Evolutionary conservation across 2,888 invertebrate genomes (phyloP).

Genomic region (Neoaliturus tenellus): DNA sequence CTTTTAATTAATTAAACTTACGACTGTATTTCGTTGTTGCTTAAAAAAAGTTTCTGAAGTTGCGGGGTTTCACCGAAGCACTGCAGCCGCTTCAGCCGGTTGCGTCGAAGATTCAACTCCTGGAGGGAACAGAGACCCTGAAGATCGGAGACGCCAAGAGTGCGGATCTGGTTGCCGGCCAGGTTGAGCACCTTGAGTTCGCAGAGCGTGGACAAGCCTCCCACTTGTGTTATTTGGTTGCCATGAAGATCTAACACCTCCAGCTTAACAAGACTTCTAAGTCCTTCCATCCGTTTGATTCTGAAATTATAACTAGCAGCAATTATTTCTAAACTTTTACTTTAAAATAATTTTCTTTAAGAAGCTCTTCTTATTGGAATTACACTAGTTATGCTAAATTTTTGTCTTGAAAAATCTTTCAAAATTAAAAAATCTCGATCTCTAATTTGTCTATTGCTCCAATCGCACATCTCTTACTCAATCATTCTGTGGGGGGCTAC

Average conservation of each 20-base stretch:
- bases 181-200: slow-evolving; percentile 94
- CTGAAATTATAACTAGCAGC: slow-evolving; percentile 73
- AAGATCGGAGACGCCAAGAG: slow-evolving; percentile 85
- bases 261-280: slow-evolving; percentile 82
- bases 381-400: no score
- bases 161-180: slow-evolving; percentile 92
- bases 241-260: slow-evolving; percentile 96
- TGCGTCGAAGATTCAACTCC: slow-evolving; percentile 93
- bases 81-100: slow-evolving; percentile 85
- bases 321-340: no score
- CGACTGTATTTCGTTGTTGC: slow-evolving; percentile 86
- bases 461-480: no score
- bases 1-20: slow-evolving; percentile 69
- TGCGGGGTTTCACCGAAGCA: slow-evolving; percentile 88
- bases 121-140: slow-evolving; percentile 85
- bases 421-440: no score
- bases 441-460: no score
- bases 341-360: no score
- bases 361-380: no score
- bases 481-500: no score
- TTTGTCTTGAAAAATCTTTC: no score
- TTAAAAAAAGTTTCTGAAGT: slow-evolving; percentile 87
- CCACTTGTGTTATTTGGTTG: slow-evolving; percentile 87
- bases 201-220: slow-evolving; percentile 80
- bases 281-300: slow-evolving; percentile 86